Conservation (phyloP, 2,113 vertebrate species). For the Machaerirhynchus nigripectus region DNA sequence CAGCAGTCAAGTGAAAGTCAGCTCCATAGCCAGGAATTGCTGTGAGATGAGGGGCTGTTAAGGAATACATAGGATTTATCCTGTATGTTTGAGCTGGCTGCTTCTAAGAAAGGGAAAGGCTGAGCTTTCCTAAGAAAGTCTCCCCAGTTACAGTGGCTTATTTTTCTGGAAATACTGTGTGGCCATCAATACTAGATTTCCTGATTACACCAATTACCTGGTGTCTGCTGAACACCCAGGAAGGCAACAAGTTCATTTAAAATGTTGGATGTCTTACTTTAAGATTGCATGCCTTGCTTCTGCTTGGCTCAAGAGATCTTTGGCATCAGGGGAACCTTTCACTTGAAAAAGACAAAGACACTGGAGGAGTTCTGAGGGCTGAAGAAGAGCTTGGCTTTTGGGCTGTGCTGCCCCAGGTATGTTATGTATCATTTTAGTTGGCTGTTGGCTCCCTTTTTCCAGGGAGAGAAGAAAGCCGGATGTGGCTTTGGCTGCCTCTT, state of each 20-base stretch:
- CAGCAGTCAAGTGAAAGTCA: neutral
- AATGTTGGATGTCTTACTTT: neutral
- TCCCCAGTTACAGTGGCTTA: neutral
- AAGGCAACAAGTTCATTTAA: neutral
- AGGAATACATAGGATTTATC: neutral
- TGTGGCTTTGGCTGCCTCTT: neutral
- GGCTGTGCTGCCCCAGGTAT: neutral
- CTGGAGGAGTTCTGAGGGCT: neutral
- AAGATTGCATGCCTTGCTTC: neutral
- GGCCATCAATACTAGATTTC: neutral
- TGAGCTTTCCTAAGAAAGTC: neutral
- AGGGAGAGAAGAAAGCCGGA: neutral
- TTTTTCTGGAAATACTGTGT: neutral
- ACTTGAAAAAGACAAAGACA: neutral
- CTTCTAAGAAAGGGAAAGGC: neutral
- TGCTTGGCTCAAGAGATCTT: neutral
- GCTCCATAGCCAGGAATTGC: neutral
- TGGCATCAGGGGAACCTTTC: neutral
- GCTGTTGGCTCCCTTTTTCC: neutral
- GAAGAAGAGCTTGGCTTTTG: neutral
- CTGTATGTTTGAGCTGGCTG: neutral
- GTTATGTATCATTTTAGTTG: neutral
- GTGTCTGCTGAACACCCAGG: neutral
- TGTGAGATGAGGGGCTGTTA: neutral
- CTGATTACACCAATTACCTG: neutral